Conservation (phyloP, 1,140 invertebrate genomes). For the Tribolium castaneum region DNA sequence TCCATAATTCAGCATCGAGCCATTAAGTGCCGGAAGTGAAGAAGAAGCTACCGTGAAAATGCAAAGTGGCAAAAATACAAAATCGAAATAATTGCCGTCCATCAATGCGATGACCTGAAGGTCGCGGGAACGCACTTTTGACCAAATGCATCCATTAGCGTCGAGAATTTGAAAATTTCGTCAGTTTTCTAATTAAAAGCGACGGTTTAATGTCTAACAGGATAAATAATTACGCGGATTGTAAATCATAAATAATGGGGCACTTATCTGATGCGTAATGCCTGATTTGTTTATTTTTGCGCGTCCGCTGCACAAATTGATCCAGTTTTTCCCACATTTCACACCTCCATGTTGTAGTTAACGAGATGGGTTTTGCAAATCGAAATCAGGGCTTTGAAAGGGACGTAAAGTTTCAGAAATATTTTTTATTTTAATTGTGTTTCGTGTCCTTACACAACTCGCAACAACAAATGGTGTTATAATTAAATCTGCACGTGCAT, state of each 20-base stretch:
- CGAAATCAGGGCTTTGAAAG: neutral
- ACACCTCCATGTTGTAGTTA: neutral
- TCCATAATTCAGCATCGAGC: neutral
- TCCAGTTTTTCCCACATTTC: neutral
- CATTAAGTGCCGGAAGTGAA: slow-evolving; percentile 8
- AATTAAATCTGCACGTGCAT: slow-evolving; percentile 32
- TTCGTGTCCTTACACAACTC: neutral
- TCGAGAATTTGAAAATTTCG: neutral
- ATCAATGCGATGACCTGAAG: slow-evolving; percentile 37
- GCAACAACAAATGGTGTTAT: slow-evolving; percentile 17
- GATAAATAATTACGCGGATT: slow-evolving; percentile 2
- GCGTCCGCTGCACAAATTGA: neutral
- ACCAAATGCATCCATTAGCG: slow-evolving; percentile 37
- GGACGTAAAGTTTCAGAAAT: neutral
- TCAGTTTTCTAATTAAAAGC: slow-evolving; percentile 3
- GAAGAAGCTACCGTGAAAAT: slow-evolving; percentile 29
- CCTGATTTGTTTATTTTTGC: slow-evolving; percentile 25
- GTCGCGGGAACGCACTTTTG: slow-evolving; percentile 39
- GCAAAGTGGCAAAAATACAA: slow-evolving; percentile 29
- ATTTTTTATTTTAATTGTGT: too few species aligned
- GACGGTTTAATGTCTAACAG: slow-evolving; percentile 19
- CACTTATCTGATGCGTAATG: neutral
- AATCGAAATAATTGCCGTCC: slow-evolving; percentile 39
- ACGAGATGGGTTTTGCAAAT: neutral
- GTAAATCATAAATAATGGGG: slow-evolving; percentile 26